Evolutionary conservation across 2,888 invertebrate species (phyloP).

Genomic region (Catocala sponsa): DNA sequence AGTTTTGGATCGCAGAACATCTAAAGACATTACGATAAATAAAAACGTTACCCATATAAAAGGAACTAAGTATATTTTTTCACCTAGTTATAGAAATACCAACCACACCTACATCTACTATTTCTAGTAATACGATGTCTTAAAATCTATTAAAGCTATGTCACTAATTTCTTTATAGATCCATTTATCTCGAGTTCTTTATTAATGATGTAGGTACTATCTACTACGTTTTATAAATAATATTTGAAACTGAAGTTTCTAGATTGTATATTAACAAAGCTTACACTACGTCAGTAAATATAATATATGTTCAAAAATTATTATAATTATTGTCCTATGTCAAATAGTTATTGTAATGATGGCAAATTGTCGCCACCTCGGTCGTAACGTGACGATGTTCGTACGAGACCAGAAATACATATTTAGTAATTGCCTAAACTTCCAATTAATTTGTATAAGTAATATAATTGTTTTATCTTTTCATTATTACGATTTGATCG

Average conservation of each 20-base stretch:
- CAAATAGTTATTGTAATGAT: conserved; percentile 6
- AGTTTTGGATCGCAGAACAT: conserved; percentile 29
- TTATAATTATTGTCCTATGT: conserved; percentile 53
- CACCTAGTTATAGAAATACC: conserved; percentile 47
- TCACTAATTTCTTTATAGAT: conserved; percentile 69
- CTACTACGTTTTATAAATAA: conserved; percentile 29
- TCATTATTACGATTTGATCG: conserved; percentile 40
- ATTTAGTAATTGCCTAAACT: conserved; percentile 18
- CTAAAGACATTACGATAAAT: conserved; percentile 33
- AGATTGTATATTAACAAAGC: conserved; percentile 52
- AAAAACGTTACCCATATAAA: conserved; percentile 37
- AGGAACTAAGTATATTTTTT: conserved; percentile 37
- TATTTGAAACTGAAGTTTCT: conserved; percentile 34
- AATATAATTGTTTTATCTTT: conserved; percentile 12
- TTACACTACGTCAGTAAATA: conserved; percentile 56
- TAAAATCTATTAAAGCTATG: conserved; percentile 84
- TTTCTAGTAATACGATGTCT: conserved; percentile 54
- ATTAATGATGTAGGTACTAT: conserved; percentile 26
- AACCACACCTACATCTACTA: conserved; percentile 52
- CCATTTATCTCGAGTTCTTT: conserved; percentile 29
- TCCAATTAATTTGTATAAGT: conserved; percentile 8
- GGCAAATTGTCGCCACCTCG: not conserved
- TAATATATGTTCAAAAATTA: conserved; percentile 64
- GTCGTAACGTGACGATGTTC: no score
- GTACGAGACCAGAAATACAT: not conserved